phyloP scores from a whole-genome alignment of 2,113 vertebrate genomes.

The Protobothrops flavoviridis region DNA sequence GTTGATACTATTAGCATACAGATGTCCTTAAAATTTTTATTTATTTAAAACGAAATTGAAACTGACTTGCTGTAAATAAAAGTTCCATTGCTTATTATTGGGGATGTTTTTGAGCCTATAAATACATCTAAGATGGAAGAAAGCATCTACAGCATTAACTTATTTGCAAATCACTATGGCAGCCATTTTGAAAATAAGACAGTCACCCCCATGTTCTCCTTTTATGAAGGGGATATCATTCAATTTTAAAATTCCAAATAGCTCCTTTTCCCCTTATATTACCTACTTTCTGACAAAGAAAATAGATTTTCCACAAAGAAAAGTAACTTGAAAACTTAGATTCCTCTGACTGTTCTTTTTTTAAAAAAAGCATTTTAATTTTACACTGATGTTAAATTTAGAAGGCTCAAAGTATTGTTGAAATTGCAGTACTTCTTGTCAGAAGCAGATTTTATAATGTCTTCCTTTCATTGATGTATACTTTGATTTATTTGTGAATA shows the following conservation, averaged over 20 bases:
- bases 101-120: not conserved
- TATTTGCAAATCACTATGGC: not conserved
- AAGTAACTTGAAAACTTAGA: not conserved
- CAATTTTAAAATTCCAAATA: not conserved
- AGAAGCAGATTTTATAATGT: not conserved
- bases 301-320: not conserved
- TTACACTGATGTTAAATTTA: not conserved
- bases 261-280: not conserved
- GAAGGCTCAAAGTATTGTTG: not conserved
- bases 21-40: not conserved
- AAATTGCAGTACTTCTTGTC: not conserved
- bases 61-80: not conserved
- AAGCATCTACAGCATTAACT: not conserved
- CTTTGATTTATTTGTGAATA: not conserved
- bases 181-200: not conserved
- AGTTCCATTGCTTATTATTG: not conserved
- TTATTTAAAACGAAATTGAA: not conserved
- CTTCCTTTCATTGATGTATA: not conserved
- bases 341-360: not conserved
- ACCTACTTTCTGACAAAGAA: not conserved
- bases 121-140: not conserved
- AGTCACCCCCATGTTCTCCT: not conserved
- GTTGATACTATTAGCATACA: not conserved
- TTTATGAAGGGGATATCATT: not conserved
- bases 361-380: not conserved